Conservation (phyloP, 1,140 invertebrate genomes). For the Rhizoglyphus robini region DNA sequence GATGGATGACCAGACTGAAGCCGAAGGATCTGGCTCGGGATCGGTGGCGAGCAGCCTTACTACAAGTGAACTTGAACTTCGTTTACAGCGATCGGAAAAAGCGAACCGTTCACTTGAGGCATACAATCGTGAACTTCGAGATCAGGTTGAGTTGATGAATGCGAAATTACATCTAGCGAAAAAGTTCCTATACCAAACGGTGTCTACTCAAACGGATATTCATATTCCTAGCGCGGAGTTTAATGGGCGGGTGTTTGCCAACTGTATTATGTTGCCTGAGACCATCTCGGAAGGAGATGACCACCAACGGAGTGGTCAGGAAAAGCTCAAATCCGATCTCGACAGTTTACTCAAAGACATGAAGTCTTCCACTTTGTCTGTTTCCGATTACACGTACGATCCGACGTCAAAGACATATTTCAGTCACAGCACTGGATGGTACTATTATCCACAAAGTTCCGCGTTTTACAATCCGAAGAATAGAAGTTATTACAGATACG, state of each 20-base stretch:
- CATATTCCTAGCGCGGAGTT: neutral
- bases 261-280: neutral
- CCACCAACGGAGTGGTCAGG: neutral
- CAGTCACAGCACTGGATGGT: constrained; percentile 23
- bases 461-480: constrained; percentile 21
- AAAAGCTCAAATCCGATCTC: neutral
- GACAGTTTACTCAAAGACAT: neutral
- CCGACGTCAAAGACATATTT: constrained; percentile 24
- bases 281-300: neutral
- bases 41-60: too few species aligned
- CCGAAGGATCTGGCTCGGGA: too few species aligned
- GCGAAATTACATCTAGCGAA: constrained; percentile 14
- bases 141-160: constrained; percentile 14
- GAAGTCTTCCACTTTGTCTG: neutral
- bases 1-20: too few species aligned
- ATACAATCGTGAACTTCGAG: constrained; percentile 13
- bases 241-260: neutral
- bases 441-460: constrained; percentile 23
- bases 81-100: neutral
- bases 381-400: constrained; percentile 26
- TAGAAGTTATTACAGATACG: constrained; percentile 20
- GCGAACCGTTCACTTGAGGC: neutral
- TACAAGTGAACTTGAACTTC: neutral
- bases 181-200: neutral
- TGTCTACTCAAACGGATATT: constrained; percentile 10